phyloP scores from a whole-genome alignment of 2,113 vertebrate genomes.

The Apodemus sylvaticus region DNA sequence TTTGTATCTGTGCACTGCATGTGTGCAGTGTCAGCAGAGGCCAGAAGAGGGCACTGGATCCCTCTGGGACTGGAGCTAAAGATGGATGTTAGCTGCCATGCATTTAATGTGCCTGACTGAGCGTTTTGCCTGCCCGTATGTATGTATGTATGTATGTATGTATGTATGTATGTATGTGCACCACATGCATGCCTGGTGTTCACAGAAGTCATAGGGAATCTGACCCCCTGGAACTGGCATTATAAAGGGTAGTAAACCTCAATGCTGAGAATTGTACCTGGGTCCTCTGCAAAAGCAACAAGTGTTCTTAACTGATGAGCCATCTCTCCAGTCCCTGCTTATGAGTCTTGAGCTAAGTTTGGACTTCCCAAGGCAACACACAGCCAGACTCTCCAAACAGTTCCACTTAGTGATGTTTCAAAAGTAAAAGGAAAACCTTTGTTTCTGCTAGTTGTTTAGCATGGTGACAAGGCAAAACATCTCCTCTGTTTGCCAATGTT shows the following conservation, averaged over 20 bases:
- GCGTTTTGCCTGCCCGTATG: background rate
- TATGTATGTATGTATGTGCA: background rate
- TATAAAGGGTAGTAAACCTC: background rate
- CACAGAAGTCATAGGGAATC: background rate
- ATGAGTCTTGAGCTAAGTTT: background rate
- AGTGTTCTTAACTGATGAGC: background rate
- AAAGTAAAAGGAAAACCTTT: background rate
- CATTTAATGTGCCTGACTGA: background rate
- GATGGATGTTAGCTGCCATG: background rate
- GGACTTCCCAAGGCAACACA: slow-evolving; percentile 35
- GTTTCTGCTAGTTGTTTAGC: slow-evolving; percentile 39
- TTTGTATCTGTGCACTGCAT: background rate
- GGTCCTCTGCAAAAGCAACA: background rate
- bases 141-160: background rate
- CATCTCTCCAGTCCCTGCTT: background rate
- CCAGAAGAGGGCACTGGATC: background rate
- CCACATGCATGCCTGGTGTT: background rate
- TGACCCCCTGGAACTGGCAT: background rate
- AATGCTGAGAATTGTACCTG: background rate
- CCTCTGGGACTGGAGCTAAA: background rate
- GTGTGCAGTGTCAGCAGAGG: background rate
- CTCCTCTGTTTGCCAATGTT: slow-evolving; percentile 1
- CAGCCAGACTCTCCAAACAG: background rate
- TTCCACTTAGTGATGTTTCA: slow-evolving; percentile 21
- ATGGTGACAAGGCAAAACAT: slow-evolving; percentile 21